phyloP scores from a whole-genome alignment of 1,140 invertebrate species.

The Pseudoatta argentina region DNA sequence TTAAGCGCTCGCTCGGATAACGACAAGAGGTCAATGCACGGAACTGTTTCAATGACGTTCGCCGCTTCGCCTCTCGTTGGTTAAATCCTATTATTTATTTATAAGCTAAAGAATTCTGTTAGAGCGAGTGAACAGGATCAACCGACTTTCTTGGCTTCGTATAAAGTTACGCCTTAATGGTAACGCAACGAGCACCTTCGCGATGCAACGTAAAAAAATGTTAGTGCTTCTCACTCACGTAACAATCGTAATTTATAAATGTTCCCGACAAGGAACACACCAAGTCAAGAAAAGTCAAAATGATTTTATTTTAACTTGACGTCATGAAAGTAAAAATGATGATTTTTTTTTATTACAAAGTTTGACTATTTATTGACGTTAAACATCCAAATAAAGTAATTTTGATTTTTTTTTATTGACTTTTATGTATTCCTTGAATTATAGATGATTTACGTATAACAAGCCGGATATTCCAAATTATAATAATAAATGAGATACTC shows the following conservation, averaged over 20 bases:
- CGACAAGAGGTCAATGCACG: conserved; percentile 77
- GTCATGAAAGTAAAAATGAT: too few relatives aligned
- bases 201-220: not conserved
- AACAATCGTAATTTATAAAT: conserved; percentile 12
- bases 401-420: too few relatives aligned
- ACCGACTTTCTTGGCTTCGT: conserved; percentile 67
- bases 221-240: not conserved
- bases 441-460: not conserved
- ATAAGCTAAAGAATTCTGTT: conserved; percentile 47
- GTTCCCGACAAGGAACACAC: too few relatives aligned
- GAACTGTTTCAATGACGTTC: conserved; percentile 75
- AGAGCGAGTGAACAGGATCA: conserved; percentile 15
- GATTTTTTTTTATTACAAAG: too few relatives aligned
- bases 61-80: conserved; percentile 69
- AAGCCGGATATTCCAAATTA: not conserved
- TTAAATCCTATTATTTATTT: conserved; percentile 78
- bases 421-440: too few relatives aligned
- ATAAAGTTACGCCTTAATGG: conserved; percentile 18
- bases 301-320: too few relatives aligned
- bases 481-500: not conserved
- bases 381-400: too few relatives aligned
- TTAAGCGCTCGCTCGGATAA: conserved; percentile 53
- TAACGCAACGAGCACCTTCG: not conserved
- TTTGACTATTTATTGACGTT: too few relatives aligned
- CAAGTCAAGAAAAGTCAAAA: too few relatives aligned